Base-by-base conservation (phyloP, 1,140 invertebrate species). In the Drosophila tristis region DNA sequence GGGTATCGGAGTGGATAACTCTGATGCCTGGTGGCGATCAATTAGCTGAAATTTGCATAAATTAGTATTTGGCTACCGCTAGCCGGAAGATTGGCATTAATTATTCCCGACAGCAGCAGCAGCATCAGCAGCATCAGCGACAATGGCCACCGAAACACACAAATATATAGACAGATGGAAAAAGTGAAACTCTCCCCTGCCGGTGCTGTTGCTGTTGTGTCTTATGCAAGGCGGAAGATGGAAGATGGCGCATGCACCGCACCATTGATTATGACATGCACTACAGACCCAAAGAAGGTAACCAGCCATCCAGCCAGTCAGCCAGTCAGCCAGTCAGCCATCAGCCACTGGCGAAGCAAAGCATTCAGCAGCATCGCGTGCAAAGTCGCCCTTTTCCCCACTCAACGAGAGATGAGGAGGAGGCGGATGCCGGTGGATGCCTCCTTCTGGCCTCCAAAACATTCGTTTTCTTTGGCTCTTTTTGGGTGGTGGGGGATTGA, bases 141-240 rank as follows among this genome's bases (percentile, higher is more conserved):
- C 16, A 47, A 55, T 59, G 44, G 11, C 9, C 11, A 39, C 20
- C 54, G 45, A 48, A 59, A 35, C 15, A 48, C 7, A 13, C 8
- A 42, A 25, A 49, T 53, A 44, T 16, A 64, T 31, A 66, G 15
- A 45, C 20, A 13, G 29, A 53, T 2, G 25, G 51, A 70, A 82
- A 82, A 86, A 86, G 81, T 86, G 81, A 86, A 86, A 86, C 82
- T 86, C 60, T 78, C 47, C 31, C 35, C 2, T 3, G 0, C 9
- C 35, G 35, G 4, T 39, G 35, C 11, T 39, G 50, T 45, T 8
- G 20, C 1, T 16, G 23, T 39, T 4, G 68, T 51, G 39, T 49
- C 82, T 86, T 87, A 86, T 86, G 81, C 82, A 86, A 86, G 81
- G 84, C 81, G 81, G 81, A 86, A 86, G 81, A 87, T 84, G 74